These are phyloP conservation scores for Oasisia sp. DNA, from an alignment of 2,888 invertebrate species.

Conservation along the genomic window DNA sequence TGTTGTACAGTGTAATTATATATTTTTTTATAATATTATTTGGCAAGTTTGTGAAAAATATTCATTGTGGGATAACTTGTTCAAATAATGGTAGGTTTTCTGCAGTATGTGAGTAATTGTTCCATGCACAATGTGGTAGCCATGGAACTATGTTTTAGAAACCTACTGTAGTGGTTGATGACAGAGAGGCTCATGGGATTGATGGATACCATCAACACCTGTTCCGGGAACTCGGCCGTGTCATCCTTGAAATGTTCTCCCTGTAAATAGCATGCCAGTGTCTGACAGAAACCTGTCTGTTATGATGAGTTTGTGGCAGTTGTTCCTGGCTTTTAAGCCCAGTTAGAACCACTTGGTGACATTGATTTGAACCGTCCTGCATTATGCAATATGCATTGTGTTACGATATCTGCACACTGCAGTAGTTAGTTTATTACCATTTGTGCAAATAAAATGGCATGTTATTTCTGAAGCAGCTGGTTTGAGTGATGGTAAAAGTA, in stretches of 20 bases:
- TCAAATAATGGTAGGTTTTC: too few species aligned
- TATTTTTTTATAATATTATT: not conserved
- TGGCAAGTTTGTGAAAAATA: not conserved
- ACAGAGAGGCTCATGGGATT: not conserved
- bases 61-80: too few species aligned
- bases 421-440: not conserved
- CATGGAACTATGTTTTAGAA: not conserved
- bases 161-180: not conserved
- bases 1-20: not conserved
- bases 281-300: not conserved
- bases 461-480: too few species aligned
- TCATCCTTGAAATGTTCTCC: constrained; percentile 6
- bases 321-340: not conserved
- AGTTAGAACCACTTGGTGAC: not conserved
- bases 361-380: not conserved
- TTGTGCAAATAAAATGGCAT: not conserved
- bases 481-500: not conserved
- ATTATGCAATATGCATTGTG: not conserved
- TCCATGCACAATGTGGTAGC: not conserved
- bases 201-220: not conserved
- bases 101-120: not conserved
- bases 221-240: not conserved
- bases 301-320: not conserved
- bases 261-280: not conserved
- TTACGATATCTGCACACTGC: not conserved